Percentiles rank a stretch among this genome's conserved stretches.
These are phyloP conservation scores for Exephanes ischioxanthus DNA, from an alignment of 2,888 invertebrate genomes.

Conservation along the genomic window DNA sequence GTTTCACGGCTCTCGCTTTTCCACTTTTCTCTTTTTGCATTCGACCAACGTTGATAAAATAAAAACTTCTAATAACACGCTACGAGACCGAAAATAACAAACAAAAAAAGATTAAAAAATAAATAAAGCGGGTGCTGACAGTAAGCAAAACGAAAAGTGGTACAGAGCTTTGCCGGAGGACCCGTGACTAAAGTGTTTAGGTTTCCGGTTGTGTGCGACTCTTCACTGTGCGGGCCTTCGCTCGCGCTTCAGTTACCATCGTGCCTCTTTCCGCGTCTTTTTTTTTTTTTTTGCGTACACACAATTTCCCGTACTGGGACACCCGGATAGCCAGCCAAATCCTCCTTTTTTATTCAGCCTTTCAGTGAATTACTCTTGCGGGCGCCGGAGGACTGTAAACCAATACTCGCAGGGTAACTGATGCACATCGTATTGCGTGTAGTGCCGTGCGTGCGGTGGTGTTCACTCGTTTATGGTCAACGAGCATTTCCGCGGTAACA, in stretches of 20 bases:
- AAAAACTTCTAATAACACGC: constrained; percentile 1
- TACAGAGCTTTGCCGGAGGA: not conserved
- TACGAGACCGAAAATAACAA: not conserved
- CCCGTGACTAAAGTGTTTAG: constrained; percentile 17
- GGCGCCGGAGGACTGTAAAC: constrained; percentile 26
- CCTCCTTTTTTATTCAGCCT: constrained; percentile 32
- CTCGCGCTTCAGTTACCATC: not conserved
- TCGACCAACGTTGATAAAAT: not conserved
- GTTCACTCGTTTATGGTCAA: constrained; percentile 22
- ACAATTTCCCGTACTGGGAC: not conserved
- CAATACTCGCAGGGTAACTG: constrained; percentile 12
- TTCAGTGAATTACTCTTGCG: constrained; percentile 33
- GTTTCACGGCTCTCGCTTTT: not conserved
- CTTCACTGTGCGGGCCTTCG: not conserved
- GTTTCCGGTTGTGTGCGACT: constrained; percentile 15
- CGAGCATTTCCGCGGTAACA: constrained; percentile 9
- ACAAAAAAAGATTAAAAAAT: not conserved
- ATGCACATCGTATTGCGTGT: not conserved
- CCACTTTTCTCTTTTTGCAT: not conserved
- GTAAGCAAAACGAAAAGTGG: not conserved
- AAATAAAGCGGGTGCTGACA: not conserved
- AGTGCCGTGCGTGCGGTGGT: constrained; percentile 3
- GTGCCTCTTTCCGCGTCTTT: not conserved
- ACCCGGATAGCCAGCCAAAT: not conserved
- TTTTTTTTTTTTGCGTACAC: not conserved